Conservation (phyloP, 2,888 invertebrate genomes). For the Pterobdella sp. region DNA sequence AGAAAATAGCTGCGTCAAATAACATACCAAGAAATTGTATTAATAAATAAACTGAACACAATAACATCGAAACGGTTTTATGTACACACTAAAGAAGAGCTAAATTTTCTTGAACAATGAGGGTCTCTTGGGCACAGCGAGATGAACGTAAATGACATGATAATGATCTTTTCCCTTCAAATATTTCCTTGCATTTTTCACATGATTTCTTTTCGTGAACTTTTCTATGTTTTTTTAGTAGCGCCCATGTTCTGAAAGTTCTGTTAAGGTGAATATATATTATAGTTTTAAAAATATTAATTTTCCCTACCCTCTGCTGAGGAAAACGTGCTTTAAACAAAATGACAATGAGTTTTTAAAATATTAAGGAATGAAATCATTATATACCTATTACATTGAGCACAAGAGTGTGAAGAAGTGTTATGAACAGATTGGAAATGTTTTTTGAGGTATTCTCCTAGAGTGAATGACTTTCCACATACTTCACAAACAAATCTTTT, state of each 20-base stretch:
- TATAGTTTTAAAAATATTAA: too few species aligned
- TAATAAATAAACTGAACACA: too few species aligned
- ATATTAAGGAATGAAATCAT: neutral
- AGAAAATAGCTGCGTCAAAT: too few species aligned
- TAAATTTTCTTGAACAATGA: neutral
- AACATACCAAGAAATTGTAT: too few species aligned
- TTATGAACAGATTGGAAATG: neutral
- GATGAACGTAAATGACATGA: neutral
- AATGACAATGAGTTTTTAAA: too few species aligned
- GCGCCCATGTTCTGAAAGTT: neutral
- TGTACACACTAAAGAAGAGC: neutral
- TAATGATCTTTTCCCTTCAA: slow-evolving; percentile 11
- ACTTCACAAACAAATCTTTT: slow-evolving; percentile 11
- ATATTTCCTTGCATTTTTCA: slow-evolving; percentile 9
- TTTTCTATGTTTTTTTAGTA: neutral
- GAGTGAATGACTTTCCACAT: slow-evolving; percentile 20
- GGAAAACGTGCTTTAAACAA: too few species aligned
- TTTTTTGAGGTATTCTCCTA: slow-evolving; percentile 17
- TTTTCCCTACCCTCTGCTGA: too few species aligned
- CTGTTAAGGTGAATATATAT: neutral
- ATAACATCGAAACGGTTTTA: neutral
- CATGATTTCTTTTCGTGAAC: slow-evolving; percentile 19
- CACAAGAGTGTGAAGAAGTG: neutral
- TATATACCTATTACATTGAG: neutral
- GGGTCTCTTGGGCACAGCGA: neutral